phyloP scores from a whole-genome alignment of 1,140 invertebrate species.

The Palaemon carinicauda region DNA sequence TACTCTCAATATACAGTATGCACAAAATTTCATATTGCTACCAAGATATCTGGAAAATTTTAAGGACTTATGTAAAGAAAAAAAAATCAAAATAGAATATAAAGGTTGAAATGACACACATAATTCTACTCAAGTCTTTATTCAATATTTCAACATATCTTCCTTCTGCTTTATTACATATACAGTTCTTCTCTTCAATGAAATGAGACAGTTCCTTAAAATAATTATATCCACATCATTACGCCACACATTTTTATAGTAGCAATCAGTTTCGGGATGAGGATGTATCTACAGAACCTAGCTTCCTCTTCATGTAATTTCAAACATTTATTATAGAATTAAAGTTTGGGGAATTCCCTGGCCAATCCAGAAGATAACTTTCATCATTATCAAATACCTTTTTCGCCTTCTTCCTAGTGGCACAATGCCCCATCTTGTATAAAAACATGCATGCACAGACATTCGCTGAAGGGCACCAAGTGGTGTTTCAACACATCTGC shows the following conservation, averaged over 20 bases:
- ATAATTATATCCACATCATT: no score
- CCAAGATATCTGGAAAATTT: no score
- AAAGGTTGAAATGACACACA: no score
- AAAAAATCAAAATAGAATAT: neutral
- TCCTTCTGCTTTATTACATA: no score
- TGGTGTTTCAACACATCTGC: neutral
- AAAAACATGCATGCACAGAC: neutral
- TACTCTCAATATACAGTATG: no score
- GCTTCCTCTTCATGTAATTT: neutral
- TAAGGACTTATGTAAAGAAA: neutral
- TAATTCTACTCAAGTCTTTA: no score
- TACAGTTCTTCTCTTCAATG: no score
- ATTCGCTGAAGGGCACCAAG: neutral
- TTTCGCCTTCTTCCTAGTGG: neutral
- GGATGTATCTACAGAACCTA: no score
- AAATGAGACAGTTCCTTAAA: no score
- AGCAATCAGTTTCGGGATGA: neutral
- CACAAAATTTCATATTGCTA: neutral
- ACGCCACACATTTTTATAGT: no score
- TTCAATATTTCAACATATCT: no score
- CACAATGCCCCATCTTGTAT: slow-evolving; percentile 6
- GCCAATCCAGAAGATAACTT: neutral
- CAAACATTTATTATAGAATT: neutral
- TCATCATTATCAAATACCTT: neutral
- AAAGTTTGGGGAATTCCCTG: neutral